Conservation (phyloP, 1,140 invertebrate genomes). For the Geopemphigus sp. region DNA sequence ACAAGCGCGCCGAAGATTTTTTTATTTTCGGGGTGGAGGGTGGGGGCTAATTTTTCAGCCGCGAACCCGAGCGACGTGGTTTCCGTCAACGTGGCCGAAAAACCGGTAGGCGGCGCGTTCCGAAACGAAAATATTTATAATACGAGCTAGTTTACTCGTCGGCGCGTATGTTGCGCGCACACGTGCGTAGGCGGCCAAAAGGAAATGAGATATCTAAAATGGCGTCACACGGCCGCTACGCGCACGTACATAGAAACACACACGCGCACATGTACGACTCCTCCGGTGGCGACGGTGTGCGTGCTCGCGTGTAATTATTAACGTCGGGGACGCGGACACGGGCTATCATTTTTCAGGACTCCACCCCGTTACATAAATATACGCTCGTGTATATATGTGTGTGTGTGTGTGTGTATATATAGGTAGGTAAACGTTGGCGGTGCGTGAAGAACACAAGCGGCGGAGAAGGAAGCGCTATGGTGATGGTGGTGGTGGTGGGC, state of each 20-base stretch:
- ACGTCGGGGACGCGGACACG: slow-evolving; percentile 14
- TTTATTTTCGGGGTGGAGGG: too few relatives aligned
- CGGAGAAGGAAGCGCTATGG: too few relatives aligned
- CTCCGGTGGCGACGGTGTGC: not conserved
- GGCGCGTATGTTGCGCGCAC: not conserved
- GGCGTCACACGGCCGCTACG: not conserved
- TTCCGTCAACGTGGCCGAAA: too few relatives aligned
- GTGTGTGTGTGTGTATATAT: not conserved
- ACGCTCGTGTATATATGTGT: not conserved
- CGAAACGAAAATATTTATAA: too few relatives aligned
- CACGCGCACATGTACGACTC: too few relatives aligned
- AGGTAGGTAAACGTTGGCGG: not conserved
- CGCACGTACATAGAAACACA: not conserved
- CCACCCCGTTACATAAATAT: not conserved
- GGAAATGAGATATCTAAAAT: slow-evolving; percentile 47
- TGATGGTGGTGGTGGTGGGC: too few relatives aligned
- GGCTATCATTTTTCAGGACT: slow-evolving; percentile 39
- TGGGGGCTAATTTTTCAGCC: too few relatives aligned
- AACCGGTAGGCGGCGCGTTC: too few relatives aligned
- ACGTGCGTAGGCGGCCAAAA: slow-evolving; percentile 15
- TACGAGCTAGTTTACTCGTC: too few relatives aligned
- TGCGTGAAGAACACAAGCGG: not conserved
- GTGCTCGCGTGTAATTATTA: slow-evolving; percentile 28
- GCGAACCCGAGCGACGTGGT: too few relatives aligned
- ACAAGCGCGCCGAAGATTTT: too few relatives aligned